Evolutionary conservation across 1,140 invertebrate species (phyloP).

Genomic region (Popillia japonica): DNA sequence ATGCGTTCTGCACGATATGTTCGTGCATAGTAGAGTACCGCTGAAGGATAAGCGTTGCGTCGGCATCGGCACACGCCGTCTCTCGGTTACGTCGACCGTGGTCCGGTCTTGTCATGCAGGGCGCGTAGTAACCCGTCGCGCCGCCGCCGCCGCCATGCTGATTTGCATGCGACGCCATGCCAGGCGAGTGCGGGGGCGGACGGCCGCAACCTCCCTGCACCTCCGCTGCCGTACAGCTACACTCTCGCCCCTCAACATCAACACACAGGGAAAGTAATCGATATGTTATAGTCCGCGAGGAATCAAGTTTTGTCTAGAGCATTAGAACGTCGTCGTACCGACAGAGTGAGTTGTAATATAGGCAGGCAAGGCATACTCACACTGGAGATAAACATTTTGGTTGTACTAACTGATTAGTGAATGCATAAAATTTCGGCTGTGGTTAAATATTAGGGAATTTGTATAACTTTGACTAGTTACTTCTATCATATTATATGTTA

Average conservation of each 20-base stretch:
- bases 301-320: constrained; percentile 44
- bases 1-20: background rate
- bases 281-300: constrained; percentile 61
- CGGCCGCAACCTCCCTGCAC: constrained; percentile 32
- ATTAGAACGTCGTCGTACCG: constrained; percentile 31
- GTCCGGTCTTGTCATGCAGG: constrained; percentile 50
- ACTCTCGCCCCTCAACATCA: constrained; percentile 37
- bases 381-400: background rate
- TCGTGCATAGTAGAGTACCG: background rate
- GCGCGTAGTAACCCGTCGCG: constrained; percentile 51
- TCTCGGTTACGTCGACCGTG: constrained; percentile 5
- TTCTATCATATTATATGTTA: no score
- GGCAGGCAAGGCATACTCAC: background rate
- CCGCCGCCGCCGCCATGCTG: constrained; percentile 56
- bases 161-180: constrained; percentile 57
- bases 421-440: no score
- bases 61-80: constrained; percentile 23
- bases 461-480: no score
- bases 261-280: constrained; percentile 69
- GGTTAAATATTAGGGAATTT: no score
- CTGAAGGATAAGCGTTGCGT: background rate
- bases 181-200: constrained; percentile 52
- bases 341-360: background rate
- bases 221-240: constrained; percentile 41
- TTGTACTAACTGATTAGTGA: background rate